Conservation (phyloP, 2,113 vertebrate genomes). For the western clawed frog (Xenopus tropicalis) region UCB_Xtro_10.0 CM004448.2:88670501-88671000, state of each 20-base stretch:
- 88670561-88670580: too few species aligned
- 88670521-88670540: too few species aligned
- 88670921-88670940: conserved; percentile 41
- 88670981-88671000: background rate
- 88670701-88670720: conserved; percentile 12
- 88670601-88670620: too few species aligned
- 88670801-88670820: conserved; percentile 18
- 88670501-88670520: too few species aligned
- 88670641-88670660: too few species aligned
- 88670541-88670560: too few species aligned
- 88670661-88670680: too few species aligned
- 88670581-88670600: too few species aligned
- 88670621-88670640: too few species aligned
- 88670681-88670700: too few species aligned
- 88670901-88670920: conserved; percentile 38
- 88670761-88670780: conserved; percentile 43
- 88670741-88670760: conserved; percentile 15
- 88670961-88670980: conserved; percentile 47
- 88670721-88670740: conserved; percentile 35
- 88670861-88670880: conserved; percentile 37
- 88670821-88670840: conserved; percentile 21
- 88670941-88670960: conserved; percentile 46
- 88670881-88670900: conserved; percentile 42
- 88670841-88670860: conserved; percentile 37
- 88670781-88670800: conserved; percentile 25